Evolutionary conservation across 1,140 invertebrate genomes (phyloP), one percentile per base, ranked within the genome.

Genomic region (Bombus sylvicola): DNA sequence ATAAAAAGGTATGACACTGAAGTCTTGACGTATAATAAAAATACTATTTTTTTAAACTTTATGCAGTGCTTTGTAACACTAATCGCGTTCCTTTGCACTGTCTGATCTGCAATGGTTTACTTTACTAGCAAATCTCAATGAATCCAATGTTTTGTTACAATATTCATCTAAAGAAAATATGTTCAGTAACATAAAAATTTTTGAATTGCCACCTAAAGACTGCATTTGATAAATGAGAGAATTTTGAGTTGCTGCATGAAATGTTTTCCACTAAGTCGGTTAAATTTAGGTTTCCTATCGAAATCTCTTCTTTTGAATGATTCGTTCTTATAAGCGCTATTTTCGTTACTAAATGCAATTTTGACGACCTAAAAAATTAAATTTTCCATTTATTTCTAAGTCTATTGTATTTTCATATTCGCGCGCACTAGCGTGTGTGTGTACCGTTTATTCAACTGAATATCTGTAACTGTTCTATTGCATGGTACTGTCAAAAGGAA

Each of bases 131-230:
- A 98, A 98, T 77, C 98, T 95, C 81, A 99, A 95, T 1, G 98
- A 98, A 95, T 98, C 98, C 10, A 99, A 94, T 15, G 98, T 98
- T 95, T 99, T 98, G 88, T 96, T 96, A 90, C 97, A 98, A 92
- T 97, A 97, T 88, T 98, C 97, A 93, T 98, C 97, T 76, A 97
- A 96, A 71, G 98, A 98, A 28, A 98, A 97, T 81, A 98, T 96
- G 95, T 98, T 98, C 3, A 98, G 96, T 92, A 99, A 97, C 98
- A 99, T 99, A 4, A 99, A 95, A 0, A 98, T 99, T 95, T 99
- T 98, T 5, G 98, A 98, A 94, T 98, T 99, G 3, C 98, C 98
- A 66, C 98, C 98, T 28, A 99, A 95, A 72, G 97, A 98, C 43
- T 98, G 98, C 96, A 98, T 98, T 98, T 39, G 99, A 94, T 5